Evolutionary conservation across 2,113 vertebrate species (phyloP), one percentile per base, ranked within the genome.

Genomic region (Dendropsophus ebraccatus): DNA sequence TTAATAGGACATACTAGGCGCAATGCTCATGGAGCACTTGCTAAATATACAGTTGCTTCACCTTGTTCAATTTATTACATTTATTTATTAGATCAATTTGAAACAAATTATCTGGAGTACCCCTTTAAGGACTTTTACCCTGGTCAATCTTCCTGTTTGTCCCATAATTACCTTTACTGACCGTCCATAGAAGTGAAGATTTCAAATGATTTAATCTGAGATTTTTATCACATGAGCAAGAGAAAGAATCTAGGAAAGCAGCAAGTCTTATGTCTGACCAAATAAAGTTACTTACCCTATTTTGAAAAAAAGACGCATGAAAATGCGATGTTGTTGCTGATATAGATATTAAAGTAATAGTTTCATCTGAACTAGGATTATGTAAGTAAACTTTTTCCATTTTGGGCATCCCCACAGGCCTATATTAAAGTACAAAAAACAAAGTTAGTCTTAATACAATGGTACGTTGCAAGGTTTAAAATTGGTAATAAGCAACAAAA

Each of bases 371-470:
- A 93, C 98, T 99, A 93, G 98, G 98, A 92, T 99, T 99, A 93
- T 99, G 97, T 92, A 99, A 96, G 93, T 97, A 98, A 95, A 99
- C 98, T 95, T 99, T 99, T 93, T 99, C 97, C 97, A 99, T 98
- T 97, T 99, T 99, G 95, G 97, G 98, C 98, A 99, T 99, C 91
- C 98, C 98, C 90, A 99, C 98, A 80, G 98, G 97, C 94, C 98
- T 99, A 90, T 41, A 23, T 81, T 93, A 92, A 88, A 85, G 78
- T 41, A 88, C 11, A 70, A n/a, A 88, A 78, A 88, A 45, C 4
- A 17, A 16, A 30, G 25, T 47, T 62, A 67, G 13, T 1, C 6
- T 21, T 16, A 11, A 58, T n/a, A n/a, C n/a, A n/a, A n/a, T n/a
- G n/a, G n/a, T 41, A 41, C 8, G 41, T 41, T 41, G 8, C 41